A percentile compares a stretch with the other conserved stretches of the same genome.
phyloP scores from a whole-genome alignment of 2,797 vertebrate species.

The Cetoscarus ocellatus region DNA sequence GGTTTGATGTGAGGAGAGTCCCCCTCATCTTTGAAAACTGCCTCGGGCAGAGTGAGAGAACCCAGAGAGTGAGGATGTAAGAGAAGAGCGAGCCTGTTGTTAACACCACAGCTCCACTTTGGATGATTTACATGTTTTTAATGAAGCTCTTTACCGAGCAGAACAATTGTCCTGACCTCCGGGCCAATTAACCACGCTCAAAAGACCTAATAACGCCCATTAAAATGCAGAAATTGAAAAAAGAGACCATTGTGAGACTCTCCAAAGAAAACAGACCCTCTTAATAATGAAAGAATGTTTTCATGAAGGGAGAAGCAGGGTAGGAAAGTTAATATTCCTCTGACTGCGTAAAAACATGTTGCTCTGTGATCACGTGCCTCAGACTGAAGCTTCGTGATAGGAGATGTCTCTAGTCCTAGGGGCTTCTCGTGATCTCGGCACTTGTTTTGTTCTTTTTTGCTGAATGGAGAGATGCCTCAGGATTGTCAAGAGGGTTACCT shows the following conservation, averaged over 20 bases:
- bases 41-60: conserved; percentile 28
- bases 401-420: too few relatives aligned
- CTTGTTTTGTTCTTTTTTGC: too few relatives aligned
- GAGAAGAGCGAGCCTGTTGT: conserved; percentile 23
- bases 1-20: conserved; percentile 29
- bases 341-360: conserved; percentile 4
- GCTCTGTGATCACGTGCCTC: neutral
- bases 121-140: conserved; percentile 40
- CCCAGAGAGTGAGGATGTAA: conserved; percentile 6
- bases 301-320: neutral
- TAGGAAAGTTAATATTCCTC: neutral
- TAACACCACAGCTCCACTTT: conserved; percentile 25
- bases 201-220: conserved; percentile 26
- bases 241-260: neutral
- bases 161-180: conserved; percentile 30
- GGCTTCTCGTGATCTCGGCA: too few relatives aligned
- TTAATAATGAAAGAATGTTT: conserved; percentile 11
- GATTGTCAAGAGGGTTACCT: too few relatives aligned
- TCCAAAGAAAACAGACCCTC: conserved; percentile 23
- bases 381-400: neutral
- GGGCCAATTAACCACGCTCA: conserved; percentile 25
- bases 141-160: conserved; percentile 26
- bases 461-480: too few relatives aligned
- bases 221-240: conserved; percentile 31
- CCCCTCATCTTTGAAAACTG: conserved; percentile 43